Conservation (phyloP, 2,888 invertebrate species). For the Sphaeridia pumilis region DNA sequence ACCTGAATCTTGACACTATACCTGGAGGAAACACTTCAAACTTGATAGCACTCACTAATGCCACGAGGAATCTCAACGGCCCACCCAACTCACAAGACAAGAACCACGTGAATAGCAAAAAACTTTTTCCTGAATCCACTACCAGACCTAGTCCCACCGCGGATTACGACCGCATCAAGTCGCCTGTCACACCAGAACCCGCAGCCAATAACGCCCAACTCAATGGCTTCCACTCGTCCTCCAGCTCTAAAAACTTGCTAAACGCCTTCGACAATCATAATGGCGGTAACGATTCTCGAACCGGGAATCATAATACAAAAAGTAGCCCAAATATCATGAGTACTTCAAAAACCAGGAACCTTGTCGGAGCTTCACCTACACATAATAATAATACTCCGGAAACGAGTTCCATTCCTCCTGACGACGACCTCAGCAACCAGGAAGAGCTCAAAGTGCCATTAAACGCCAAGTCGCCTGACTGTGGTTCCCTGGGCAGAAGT, state of each 20-base stretch:
- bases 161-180: constrained; percentile 30
- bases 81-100: not conserved
- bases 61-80: constrained; percentile 6
- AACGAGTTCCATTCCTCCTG: too few species aligned
- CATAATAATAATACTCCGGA: too few species aligned
- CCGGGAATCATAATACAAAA: constrained; percentile 6
- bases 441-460: too few species aligned
- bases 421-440: too few species aligned
- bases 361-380: too few species aligned
- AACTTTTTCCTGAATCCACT: too few species aligned
- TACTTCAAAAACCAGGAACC: too few species aligned
- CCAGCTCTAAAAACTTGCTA: not conserved
- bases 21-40: constrained; percentile 3
- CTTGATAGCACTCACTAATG: not conserved
- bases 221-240: not conserved
- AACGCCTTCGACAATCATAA: not conserved
- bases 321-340: too few species aligned
- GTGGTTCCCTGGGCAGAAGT: constrained; percentile 39
- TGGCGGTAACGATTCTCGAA: not conserved
- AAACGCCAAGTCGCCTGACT: constrained; percentile 38
- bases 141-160: constrained; percentile 14
- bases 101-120: not conserved
- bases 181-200: constrained; percentile 13
- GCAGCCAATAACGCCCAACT: not conserved
- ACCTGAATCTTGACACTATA: constrained; percentile 10